Conservation (phyloP, 2,113 vertebrate species). For the Cygnus atratus region DNA sequence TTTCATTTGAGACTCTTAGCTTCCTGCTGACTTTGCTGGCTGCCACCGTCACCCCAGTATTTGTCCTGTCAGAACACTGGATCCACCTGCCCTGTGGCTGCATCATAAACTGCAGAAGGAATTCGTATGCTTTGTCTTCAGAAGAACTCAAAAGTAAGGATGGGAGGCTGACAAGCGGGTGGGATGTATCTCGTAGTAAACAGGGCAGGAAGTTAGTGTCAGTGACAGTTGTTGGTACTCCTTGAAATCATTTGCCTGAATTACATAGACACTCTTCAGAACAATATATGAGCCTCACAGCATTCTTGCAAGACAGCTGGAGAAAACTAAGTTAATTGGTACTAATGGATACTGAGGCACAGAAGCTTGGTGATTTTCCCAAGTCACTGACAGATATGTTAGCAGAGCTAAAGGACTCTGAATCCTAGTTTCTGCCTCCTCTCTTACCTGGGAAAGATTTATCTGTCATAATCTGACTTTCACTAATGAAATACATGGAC, state of each 20-base stretch:
- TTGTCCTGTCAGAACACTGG: conserved; percentile 93
- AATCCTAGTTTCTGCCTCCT: not conserved
- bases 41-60: conserved; percentile 86
- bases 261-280: not conserved
- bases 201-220: not conserved
- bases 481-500: not conserved
- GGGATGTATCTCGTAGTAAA: not conserved
- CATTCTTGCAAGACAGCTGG: not conserved
- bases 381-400: not conserved
- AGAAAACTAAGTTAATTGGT: not conserved
- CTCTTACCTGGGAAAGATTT: not conserved
- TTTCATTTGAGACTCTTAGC: conserved; percentile 84
- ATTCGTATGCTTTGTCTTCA: conserved; percentile 25
- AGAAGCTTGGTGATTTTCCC: not conserved
- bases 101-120: conserved; percentile 90
- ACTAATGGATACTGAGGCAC: not conserved
- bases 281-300: not conserved
- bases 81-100: conserved; percentile 95
- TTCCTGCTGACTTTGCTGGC: conserved; percentile 92
- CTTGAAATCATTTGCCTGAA: not conserved
- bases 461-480: not conserved
- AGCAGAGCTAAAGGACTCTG: not conserved
- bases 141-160: conserved; percentile 75
- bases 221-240: not conserved
- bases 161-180: not conserved